phyloP scores from a whole-genome alignment of 2,113 vertebrate genomes.

The Cochlearius cochlearius region DNA sequence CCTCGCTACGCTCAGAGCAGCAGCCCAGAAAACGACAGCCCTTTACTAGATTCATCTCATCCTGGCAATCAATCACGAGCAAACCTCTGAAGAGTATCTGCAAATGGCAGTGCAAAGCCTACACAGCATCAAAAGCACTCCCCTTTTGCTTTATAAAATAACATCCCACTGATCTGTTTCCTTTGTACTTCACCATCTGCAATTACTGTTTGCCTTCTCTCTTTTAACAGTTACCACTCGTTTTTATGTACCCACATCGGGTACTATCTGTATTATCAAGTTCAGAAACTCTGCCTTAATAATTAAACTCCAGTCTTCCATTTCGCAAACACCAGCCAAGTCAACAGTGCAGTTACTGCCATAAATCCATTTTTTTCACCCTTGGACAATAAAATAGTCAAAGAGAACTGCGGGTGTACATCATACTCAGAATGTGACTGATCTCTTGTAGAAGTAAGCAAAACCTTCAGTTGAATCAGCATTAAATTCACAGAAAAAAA shows the following conservation, averaged over 20 bases:
- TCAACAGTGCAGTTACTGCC: not conserved
- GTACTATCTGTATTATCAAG: not conserved
- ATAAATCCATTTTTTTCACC: not conserved
- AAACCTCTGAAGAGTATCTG: not conserved
- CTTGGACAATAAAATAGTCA: not conserved
- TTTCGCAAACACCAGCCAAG: not conserved
- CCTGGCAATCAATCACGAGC: fast-evolving
- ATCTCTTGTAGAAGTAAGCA: not conserved
- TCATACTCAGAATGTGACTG: not conserved
- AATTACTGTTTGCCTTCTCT: not conserved
- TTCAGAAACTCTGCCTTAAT: not conserved
- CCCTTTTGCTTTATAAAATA: not conserved
- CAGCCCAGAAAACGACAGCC: not conserved
- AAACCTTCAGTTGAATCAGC: not conserved
- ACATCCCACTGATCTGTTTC: not conserved
- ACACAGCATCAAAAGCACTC: not conserved
- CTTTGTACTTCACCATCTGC: not conserved
- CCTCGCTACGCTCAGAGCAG: not conserved
- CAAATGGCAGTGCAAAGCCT: not conserved
- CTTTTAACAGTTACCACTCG: not conserved
- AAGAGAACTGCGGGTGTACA: not conserved
- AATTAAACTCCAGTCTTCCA: not conserved
- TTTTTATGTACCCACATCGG: not conserved
- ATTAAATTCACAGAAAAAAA: not conserved
- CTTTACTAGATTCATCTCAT: not conserved